These are phyloP conservation scores for Branchinecta lindahli DNA, from an alignment of 1,140 invertebrate species.

Conservation along the genomic window DNA sequence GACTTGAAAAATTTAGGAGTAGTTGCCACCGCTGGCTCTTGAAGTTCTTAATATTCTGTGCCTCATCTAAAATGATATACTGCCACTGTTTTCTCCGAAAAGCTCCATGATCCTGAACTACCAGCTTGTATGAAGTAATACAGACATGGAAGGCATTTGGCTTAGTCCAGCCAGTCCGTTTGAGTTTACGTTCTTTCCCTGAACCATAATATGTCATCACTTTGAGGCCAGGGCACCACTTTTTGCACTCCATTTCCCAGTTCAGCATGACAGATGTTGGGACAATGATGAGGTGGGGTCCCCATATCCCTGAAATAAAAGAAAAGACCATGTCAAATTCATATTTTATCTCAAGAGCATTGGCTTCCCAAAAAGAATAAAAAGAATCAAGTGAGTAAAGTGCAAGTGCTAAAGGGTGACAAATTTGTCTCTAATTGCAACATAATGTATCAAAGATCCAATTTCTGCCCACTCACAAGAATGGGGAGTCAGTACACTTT, in stretches of 20 bases:
- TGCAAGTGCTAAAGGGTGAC: too few species aligned
- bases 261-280: slow-evolving; percentile 99
- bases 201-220: slow-evolving; percentile 97
- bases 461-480: too few species aligned
- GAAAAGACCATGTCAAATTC: too few species aligned
- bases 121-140: slow-evolving; percentile 97
- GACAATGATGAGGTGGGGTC: slow-evolving; percentile 96
- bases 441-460: too few species aligned
- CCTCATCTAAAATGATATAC: slow-evolving; percentile 97
- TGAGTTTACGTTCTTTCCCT: slow-evolving; percentile 88
- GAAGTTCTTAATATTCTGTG: slow-evolving; percentile 99
- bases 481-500: too few species aligned
- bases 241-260: slow-evolving; percentile 99
- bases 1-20: slow-evolving; percentile 88
- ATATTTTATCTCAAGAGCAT: too few species aligned
- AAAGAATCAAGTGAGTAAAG: too few species aligned
- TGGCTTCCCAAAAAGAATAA: too few species aligned
- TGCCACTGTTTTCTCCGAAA: slow-evolving; percentile 98
- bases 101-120: slow-evolving; percentile 95
- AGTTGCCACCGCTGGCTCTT: slow-evolving; percentile 98
- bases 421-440: too few species aligned
- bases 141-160: slow-evolving; percentile 98
- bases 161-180: slow-evolving; percentile 94
- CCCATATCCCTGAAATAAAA: slow-evolving; percentile 56
- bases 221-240: slow-evolving; percentile 99